Conservation (phyloP, 2,113 vertebrate species). For the Sprattus sprattus region DNA sequence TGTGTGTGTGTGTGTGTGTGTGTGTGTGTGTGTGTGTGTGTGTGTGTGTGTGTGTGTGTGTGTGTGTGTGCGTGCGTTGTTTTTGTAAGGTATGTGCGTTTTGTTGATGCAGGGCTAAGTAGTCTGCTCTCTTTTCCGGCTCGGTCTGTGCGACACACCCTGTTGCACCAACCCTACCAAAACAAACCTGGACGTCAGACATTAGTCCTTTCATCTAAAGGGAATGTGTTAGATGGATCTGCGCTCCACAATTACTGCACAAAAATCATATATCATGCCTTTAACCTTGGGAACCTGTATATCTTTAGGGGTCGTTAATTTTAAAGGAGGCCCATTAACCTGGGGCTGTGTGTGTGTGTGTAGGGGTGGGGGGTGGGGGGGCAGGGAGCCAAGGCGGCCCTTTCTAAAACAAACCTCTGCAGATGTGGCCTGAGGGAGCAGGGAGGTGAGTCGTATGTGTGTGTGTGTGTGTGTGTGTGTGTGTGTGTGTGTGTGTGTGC, state of each 20-base stretch:
- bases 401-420: constrained; percentile 59
- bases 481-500: neutral
- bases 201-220: constrained; percentile 37
- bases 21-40: constrained; percentile 3
- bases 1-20: constrained; percentile 4
- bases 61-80: neutral
- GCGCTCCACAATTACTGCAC: constrained; percentile 44
- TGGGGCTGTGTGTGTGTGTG: constrained; percentile 50
- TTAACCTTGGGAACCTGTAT: constrained; percentile 59
- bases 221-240: constrained; percentile 31
- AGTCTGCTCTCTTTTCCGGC: constrained; percentile 11
- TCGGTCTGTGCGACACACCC: constrained; percentile 1
- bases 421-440: constrained; percentile 45
- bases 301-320: constrained; percentile 67
- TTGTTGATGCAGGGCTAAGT: constrained; percentile 9
- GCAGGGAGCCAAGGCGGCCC: constrained; percentile 39
- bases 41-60: neutral
- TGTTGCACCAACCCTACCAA: constrained; percentile 33
- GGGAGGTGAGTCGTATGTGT: neutral
- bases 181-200: constrained; percentile 30
- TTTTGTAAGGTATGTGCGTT: neutral
- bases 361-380: constrained; percentile 28
- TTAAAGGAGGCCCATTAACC: constrained; percentile 69
- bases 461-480: neutral
- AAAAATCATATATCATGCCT: constrained; percentile 55